Evolutionary conservation across 2,797 vertebrate species (phyloP).

Genomic region (Danio kyathit): DNA sequence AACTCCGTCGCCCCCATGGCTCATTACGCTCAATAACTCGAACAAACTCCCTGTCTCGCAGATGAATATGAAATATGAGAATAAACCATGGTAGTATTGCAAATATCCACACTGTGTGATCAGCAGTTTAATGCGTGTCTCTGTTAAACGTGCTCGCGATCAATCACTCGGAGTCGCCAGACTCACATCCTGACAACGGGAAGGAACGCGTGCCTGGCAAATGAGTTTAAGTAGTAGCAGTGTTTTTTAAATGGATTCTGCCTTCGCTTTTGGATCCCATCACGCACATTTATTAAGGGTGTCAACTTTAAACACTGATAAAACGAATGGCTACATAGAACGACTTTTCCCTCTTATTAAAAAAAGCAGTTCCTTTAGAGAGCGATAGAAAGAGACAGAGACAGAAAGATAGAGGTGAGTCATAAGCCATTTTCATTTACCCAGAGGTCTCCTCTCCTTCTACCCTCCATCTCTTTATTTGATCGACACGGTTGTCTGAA

Average conservation of each 20-base stretch:
- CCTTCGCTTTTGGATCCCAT: conserved; percentile 40
- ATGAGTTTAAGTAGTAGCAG: conserved; percentile 29
- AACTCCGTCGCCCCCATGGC: conserved; percentile 38
- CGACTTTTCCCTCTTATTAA: conserved; percentile 33
- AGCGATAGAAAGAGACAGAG: conserved; percentile 33
- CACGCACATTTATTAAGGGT: conserved; percentile 35
- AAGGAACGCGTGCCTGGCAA: conserved; percentile 22
- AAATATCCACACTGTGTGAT: conserved; percentile 33
- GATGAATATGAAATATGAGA: conserved; percentile 53
- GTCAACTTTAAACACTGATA: conserved; percentile 44
- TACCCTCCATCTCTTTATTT: conserved; percentile 32
- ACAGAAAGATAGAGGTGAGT: conserved; percentile 41
- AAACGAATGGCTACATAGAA: conserved; percentile 39
- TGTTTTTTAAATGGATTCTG: conserved; percentile 45
- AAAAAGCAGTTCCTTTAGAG: conserved; percentile 22
- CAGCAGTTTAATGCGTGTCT: conserved; percentile 11
- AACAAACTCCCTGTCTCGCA: conserved; percentile 43
- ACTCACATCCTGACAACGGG: conserved; percentile 7
- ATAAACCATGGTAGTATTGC: conserved; percentile 20
- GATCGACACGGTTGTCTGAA: conserved; percentile 50
- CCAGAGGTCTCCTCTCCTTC: conserved; percentile 40
- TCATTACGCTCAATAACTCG: conserved; percentile 55
- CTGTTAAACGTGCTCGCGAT: background rate
- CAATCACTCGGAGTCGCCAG: conserved; percentile 24
- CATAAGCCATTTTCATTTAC: conserved; percentile 49